Percentiles rank a stretch among this genome's conserved stretches.
Evolutionary conservation across 1,140 invertebrate species (phyloP).

Genomic region (Planococcus citri): DNA sequence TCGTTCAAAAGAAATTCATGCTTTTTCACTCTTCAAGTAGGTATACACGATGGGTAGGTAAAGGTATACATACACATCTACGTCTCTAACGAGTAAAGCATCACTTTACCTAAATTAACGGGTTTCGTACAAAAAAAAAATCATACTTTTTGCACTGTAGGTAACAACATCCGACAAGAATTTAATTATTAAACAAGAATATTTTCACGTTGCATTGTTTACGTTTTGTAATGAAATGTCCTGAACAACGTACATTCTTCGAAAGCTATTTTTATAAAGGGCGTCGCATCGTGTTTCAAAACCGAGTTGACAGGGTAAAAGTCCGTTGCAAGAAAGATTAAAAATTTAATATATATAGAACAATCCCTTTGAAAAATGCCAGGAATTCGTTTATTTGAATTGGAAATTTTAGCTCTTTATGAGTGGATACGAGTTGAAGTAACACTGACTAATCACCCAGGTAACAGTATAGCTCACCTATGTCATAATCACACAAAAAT

Average conservation of each 20-base stretch:
- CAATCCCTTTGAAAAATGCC: not conserved
- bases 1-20: too few species aligned
- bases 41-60: too few species aligned
- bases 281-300: slow-evolving; percentile 6
- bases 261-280: not conserved
- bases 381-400: slow-evolving; percentile 3
- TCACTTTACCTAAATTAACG: too few species aligned
- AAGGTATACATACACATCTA: too few species aligned
- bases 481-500: too few species aligned
- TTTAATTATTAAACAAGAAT: slow-evolving; percentile 1
- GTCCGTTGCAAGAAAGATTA: slow-evolving; percentile 2
- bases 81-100: too few species aligned
- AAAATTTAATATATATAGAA: slow-evolving; percentile 9
- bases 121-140: too few species aligned
- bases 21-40: too few species aligned
- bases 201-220: slow-evolving; percentile 3
- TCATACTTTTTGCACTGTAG: too few species aligned
- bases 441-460: not conserved
- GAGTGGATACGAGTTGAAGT: too few species aligned
- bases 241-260: not conserved
- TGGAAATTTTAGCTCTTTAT: not conserved
- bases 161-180: not conserved
- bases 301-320: not conserved
- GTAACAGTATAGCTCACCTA: too few species aligned
- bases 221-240: not conserved